Conservation (phyloP, 2,113 vertebrate species). For the Cebidichthys violaceus region DNA sequence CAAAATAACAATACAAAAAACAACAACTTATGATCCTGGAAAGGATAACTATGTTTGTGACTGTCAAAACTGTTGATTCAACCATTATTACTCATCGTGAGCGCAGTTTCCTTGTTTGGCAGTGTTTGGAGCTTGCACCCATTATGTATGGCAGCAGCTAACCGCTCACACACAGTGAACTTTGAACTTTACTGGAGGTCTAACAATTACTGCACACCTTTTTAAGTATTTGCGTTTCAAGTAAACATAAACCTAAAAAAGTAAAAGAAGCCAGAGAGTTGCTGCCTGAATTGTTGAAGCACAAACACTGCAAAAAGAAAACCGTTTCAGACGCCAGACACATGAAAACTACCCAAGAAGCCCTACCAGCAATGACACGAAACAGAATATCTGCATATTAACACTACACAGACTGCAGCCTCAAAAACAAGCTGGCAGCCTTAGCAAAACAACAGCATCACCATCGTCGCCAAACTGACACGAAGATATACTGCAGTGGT, state of each 20-base stretch:
- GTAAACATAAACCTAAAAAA: background rate
- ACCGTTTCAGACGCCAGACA: background rate
- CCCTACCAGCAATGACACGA: background rate
- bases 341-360: background rate
- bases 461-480: background rate
- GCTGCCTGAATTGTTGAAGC: background rate
- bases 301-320: background rate
- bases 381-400: constrained; percentile 13
- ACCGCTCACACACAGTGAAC: background rate
- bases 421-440: background rate
- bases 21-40: background rate
- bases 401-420: background rate
- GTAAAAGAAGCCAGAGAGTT: background rate
- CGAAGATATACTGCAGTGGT: background rate
- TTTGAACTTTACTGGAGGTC: background rate
- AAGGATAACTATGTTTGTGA: background rate
- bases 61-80: background rate
- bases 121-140: background rate
- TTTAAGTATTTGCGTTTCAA: background rate
- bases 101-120: background rate
- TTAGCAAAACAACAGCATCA: background rate
- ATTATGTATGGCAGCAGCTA: background rate
- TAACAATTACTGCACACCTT: too few species aligned
- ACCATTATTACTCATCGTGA: background rate
- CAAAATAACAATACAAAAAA: background rate